Percentiles rank a stretch among this genome's conserved stretches.
Conservation (phyloP, 2,797 vertebrate species). For the Hipposideros larvatus region DNA sequence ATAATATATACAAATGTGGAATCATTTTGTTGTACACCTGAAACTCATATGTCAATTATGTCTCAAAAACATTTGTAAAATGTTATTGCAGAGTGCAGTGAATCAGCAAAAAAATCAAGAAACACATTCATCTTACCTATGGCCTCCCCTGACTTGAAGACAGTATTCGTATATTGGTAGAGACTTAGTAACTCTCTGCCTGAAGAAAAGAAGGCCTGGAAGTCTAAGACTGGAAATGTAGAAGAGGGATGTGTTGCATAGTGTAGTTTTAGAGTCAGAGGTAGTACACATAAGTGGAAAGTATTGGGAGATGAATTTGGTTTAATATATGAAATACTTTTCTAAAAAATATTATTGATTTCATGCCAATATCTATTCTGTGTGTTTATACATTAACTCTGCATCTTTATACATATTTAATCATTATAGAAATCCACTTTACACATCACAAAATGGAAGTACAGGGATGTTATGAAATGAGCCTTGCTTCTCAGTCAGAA, state of each 20-base stretch:
- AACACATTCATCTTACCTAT: background rate
- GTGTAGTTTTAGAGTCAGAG: background rate
- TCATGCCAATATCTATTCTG: background rate
- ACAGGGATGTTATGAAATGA: background rate
- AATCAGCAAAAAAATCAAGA: background rate
- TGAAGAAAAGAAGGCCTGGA: background rate
- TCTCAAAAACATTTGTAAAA: background rate
- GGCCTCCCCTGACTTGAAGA: background rate
- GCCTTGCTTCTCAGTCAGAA: background rate
- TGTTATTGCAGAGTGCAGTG: background rate
- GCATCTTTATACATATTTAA: background rate
- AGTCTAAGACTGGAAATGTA: background rate
- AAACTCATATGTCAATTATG: background rate
- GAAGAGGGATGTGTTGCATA: background rate
- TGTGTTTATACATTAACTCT: background rate
- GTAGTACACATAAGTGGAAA: background rate
- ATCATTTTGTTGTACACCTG: background rate
- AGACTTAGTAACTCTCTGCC: background rate
- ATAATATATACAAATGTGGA: background rate
- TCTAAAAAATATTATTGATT: background rate
- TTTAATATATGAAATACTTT: background rate
- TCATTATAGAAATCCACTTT: constrained; percentile 14
- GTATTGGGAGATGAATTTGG: background rate
- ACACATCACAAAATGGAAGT: background rate
- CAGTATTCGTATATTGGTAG: background rate